Base-by-base conservation (phyloP, 1,140 invertebrate genomes). In the Medauroidea extradentata region DNA sequence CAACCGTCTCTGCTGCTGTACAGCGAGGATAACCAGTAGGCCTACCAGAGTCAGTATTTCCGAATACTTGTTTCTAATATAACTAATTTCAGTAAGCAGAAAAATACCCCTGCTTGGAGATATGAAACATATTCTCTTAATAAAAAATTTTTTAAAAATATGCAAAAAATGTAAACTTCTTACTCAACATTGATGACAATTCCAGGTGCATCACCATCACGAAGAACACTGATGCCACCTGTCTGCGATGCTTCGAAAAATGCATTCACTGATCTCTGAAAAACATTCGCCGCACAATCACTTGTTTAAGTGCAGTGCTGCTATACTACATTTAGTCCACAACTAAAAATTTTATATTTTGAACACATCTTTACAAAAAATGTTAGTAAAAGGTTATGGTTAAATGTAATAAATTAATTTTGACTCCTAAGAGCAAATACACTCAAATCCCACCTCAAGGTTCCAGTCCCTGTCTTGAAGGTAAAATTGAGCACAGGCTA, bases 391-490 rank as follows among this genome's bases (percentile, higher is more conserved):
- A 48, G 19, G 11, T 18, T n/a, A 13, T 41, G 11, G 39, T 41
- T 13, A 41, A 41, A 41, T 41, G 39, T 41, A 41, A 41, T 41
- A 13, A 13, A n/a, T 41, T 41, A 13, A 41, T 41, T 41, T 41
- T 41, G 39, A 13, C 39, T 13, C n/a, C 11, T 13, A 41, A 41
- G 11, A n/a, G n/a, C n/a, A n/a, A n/a, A n/a, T n/a, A n/a, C n/a
- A n/a, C n/a, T n/a, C n/a, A n/a, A n/a, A 46, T 19, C 24, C 4
- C 66, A 79, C 78, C 65, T 79, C 69, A 13, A 83, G 59, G 62
- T 81, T 63, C 81, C 81, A 83, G 2, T 79, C 66, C 53, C 76
- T 67, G 59, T 82, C 79, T 66, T 82, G 81, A 1, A 83, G 68
- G 69, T 74, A 82, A 63, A 80, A 81, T 72, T 82, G 81, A 11